Base-by-base conservation (phyloP, 2,113 vertebrate genomes). In the Cyanoramphus novaezelandiae region DNA sequence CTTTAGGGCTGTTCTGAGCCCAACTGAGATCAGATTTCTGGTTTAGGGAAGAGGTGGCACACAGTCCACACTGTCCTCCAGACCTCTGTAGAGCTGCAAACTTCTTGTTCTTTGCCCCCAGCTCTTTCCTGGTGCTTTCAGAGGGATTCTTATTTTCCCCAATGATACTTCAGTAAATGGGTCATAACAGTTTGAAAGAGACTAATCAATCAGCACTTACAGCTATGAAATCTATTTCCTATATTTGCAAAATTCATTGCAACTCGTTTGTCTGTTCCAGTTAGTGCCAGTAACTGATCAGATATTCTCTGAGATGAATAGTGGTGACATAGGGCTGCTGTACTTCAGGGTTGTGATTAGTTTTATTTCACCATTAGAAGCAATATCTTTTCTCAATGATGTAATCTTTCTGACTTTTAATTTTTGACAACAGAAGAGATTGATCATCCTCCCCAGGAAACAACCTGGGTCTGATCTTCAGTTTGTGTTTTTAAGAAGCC, bases 241-340 rank as follows among this genome's bases (percentile, higher is more conserved):
- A 52, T 68, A 44, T 88, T 92, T 96, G 76, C 65, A 92, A 94
- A 90, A 92, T 86, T 94, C 52, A 92, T 90, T 76, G 62, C 5
- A 13, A 86, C 25, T 68, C 57, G 75, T 91, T 88, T 79, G 37
- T 93, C 86, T 81, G 76, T 92, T 84, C 37, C 37, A 37, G 37
- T 37, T 49, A 87, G 91, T 91, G 35, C 13, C 28, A 50, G 70
- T 86, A 49, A 63, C 49, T 92, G 80, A 72, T 94, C 64, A 76
- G 79, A 63, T 90, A 70, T 68, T 88, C 55, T 90, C 43, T 47
- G 68, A 95, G 88, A 79, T 77, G 76, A 92, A 74, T 31, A 64
- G 41, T 0, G 3, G 63, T 65, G 86, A 90, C 25, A 86, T 10
- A 86, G 63, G 77, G 43, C 37, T 83, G 25, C 64, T 75, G 20